These are phyloP conservation scores for Stenoptilia bipunctidactyla DNA, from an alignment of 2,888 invertebrate genomes.

Conservation along the genomic window DNA sequence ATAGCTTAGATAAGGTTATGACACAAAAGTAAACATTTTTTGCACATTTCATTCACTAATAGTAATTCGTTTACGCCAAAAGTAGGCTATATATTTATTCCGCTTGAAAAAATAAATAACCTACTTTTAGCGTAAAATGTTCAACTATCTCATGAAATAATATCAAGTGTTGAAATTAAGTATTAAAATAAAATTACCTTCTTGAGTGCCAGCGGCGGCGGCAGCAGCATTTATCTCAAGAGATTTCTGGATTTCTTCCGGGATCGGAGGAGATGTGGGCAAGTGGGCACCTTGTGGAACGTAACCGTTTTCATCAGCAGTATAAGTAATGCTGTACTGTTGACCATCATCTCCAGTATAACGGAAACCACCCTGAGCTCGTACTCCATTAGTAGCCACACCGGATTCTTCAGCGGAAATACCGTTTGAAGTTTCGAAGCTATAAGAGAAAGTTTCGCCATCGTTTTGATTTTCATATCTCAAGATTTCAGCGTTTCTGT, in stretches of 20 bases:
- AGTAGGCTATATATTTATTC: no score
- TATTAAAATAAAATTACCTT: slow-evolving; percentile 40
- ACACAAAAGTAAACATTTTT: no score
- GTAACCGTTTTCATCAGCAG: slow-evolving; percentile 60
- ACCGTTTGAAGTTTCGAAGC: slow-evolving; percentile 58
- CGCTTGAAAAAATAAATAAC: no score
- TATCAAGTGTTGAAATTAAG: no score
- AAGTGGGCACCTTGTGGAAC: slow-evolving; percentile 52
- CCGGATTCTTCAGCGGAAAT: slow-evolving; percentile 59
- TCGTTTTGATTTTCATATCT: slow-evolving; percentile 51
- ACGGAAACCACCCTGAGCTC: slow-evolving; percentile 50
- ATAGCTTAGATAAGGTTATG: no score
- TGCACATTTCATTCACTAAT: no score
- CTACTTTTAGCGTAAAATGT: no score
- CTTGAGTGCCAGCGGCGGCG: slow-evolving; percentile 57
- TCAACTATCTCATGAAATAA: no score
- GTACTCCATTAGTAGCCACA: slow-evolving; percentile 52
- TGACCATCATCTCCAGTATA: slow-evolving; percentile 61
- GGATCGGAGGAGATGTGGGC: slow-evolving; percentile 58
- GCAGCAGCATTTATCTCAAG: slow-evolving; percentile 54
- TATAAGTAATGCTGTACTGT: slow-evolving; percentile 45
- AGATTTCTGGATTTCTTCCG: slow-evolving; percentile 53
- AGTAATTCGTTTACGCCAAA: no score
- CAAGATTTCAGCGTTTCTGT: slow-evolving; percentile 46
- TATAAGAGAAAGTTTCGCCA: slow-evolving; percentile 48